Evolutionary conservation across 2,888 invertebrate genomes (phyloP).

Genomic region (Nemurella pictetii): DNA sequence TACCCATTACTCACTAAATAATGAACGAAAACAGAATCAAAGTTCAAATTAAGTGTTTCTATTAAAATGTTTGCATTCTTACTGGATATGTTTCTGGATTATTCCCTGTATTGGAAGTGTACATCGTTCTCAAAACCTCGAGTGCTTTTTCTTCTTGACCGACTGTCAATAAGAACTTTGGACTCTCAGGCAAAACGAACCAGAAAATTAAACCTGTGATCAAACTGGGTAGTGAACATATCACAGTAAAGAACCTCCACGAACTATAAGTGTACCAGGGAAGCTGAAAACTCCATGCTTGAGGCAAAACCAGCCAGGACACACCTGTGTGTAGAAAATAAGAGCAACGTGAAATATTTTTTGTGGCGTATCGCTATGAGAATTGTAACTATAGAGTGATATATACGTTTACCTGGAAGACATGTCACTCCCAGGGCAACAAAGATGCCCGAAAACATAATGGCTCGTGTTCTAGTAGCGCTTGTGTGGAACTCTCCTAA

Average conservation of each 20-base stretch:
- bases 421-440: slow-evolving; percentile 53
- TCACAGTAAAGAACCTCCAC: slow-evolving; percentile 50
- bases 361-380: not conserved
- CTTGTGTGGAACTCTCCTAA: slow-evolving; percentile 61
- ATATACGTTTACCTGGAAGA: slow-evolving; percentile 48
- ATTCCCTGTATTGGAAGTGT: slow-evolving; percentile 40
- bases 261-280: slow-evolving; percentile 46
- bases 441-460: slow-evolving; percentile 51
- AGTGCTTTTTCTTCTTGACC: slow-evolving; percentile 47
- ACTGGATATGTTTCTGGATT: slow-evolving; percentile 34
- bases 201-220: slow-evolving; percentile 47
- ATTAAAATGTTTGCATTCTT: slow-evolving; percentile 5
- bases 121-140: slow-evolving; percentile 47
- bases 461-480: slow-evolving; percentile 55
- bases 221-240: slow-evolving; percentile 49
- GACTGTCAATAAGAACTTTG: slow-evolving; percentile 49
- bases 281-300: slow-evolving; percentile 46
- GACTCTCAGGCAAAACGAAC: slow-evolving; percentile 50
- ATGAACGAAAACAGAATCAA: no score
- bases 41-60: no score
- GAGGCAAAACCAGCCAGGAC: slow-evolving; percentile 50
- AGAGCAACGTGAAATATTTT: not conserved
- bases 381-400: not conserved
- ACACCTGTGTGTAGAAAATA: slow-evolving; percentile 42
- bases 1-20: no score